Percentiles rank a stretch among this genome's conserved stretches.
These are phyloP conservation scores for Fulica atra DNA, from an alignment of 2,113 vertebrate species.

Conservation along the genomic window DNA sequence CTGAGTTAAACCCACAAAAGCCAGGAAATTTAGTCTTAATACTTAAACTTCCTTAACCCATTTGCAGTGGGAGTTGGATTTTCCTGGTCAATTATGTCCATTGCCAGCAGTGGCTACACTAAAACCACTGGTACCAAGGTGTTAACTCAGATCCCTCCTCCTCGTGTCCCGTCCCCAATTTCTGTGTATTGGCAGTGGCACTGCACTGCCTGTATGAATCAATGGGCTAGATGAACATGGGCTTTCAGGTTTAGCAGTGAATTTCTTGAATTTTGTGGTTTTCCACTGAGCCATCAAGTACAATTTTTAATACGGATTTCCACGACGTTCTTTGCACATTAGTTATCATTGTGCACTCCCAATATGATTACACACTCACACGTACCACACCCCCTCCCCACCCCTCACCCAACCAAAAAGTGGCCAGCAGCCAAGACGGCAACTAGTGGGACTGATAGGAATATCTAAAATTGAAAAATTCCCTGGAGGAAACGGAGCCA, in stretches of 20 bases:
- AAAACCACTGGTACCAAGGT: not conserved
- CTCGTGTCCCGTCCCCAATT: not conserved
- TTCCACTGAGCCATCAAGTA: not conserved
- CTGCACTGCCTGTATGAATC: not conserved
- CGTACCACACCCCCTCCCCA: too few relatives aligned
- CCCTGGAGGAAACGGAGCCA: not conserved
- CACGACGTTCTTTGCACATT: not conserved
- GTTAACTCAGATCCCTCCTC: not conserved
- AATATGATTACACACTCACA: not conserved
- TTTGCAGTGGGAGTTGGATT: constrained; percentile 32
- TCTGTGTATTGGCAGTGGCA: not conserved
- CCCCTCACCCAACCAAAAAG: too few relatives aligned
- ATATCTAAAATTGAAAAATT: not conserved
- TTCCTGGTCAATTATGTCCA: constrained; percentile 2
- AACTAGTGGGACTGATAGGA: not conserved
- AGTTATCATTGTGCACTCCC: not conserved
- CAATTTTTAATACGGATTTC: not conserved
- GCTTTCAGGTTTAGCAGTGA: not conserved
- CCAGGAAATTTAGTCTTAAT: constrained; percentile 21
- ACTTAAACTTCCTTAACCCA: constrained; percentile 47
- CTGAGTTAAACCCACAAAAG: constrained; percentile 45
- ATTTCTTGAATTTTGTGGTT: not conserved
- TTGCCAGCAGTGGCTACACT: not conserved
- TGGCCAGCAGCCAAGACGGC: not conserved
- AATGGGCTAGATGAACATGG: not conserved